Conservation (phyloP, 2,888 invertebrate genomes). For the Deilephila elpenor region DNA sequence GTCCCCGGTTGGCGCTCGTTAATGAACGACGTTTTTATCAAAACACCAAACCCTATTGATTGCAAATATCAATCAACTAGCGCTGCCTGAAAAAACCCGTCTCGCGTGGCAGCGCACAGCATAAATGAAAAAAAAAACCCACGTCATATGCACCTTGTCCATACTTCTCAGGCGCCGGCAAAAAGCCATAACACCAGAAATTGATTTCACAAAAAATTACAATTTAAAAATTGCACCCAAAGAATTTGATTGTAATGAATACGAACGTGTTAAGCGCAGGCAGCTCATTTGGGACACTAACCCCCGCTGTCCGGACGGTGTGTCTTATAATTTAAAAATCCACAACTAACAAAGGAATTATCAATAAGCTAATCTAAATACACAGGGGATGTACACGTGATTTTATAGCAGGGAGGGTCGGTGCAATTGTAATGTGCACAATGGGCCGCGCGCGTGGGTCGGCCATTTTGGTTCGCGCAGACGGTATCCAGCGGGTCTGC, state of each 20-base stretch:
- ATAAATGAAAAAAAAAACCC: not conserved
- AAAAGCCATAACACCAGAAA: not conserved
- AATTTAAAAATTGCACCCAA: too few relatives aligned
- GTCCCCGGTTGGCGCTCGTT: conserved; percentile 2
- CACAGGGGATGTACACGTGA: conserved; percentile 17
- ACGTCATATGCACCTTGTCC: not conserved
- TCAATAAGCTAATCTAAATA: conserved; percentile 21
- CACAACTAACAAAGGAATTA: conserved; percentile 14
- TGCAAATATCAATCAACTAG: conserved; percentile 23
- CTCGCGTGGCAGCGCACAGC: conserved; percentile 1
- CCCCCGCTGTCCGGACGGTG: not conserved
- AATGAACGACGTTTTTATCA: conserved; percentile 24
- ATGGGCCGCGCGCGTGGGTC: conserved; percentile 20
- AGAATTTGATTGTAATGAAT: too few relatives aligned
- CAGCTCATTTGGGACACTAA: not conserved
- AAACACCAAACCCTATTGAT: conserved; percentile 18
- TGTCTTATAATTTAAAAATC: not conserved
- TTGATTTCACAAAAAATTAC: not conserved
- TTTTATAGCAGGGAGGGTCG: conserved; percentile 15
- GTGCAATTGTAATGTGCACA: conserved; percentile 9
- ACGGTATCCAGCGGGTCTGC: conserved; percentile 31
- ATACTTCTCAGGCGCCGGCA: not conserved
- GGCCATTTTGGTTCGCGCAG: conserved; percentile 36
- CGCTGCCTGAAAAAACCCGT: conserved; percentile 7
- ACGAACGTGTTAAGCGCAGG: not conserved